Base-by-base conservation (phyloP, 2,888 invertebrate species). In the Belgica antarctica region DNA sequence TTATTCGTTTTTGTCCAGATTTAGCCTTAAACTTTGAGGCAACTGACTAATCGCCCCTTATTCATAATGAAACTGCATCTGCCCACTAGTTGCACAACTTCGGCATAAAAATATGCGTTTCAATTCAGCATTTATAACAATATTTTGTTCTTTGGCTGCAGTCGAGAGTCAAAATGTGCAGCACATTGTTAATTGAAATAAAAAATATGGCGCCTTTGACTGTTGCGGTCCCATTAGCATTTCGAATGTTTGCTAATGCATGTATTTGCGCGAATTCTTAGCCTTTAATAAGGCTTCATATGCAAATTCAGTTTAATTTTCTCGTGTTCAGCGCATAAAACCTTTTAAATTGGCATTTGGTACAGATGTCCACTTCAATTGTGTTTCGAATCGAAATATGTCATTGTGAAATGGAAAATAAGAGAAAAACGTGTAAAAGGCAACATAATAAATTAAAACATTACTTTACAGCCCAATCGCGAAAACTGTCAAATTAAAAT, bases 381-480 rank as follows among this genome's bases (percentile, higher is more conserved):
- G 52, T 22, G 8, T n/a, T 65, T n/a, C 19, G 65, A 12, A 19
- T n/a, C 34, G 34, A 31, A 31, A n/a, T 31, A 12, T 8, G 5
- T 31, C 34, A 31, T n/a, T n/a, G 34, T 46, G 15, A 46, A 46
- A 17, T 17, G 17, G n/a, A 46, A 46, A 46, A 46, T 4, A n/a
- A 15, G 3, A 46, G 17, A 25, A 25, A n/a, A 27, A 12, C n/a
- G 59, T 8, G 59, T 22, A 52, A 52, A 19, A 4, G 5, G 27
- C 25, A 52, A 52, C 17, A 52, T 52, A 52, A 52, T 52, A 59
- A 59, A 59, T 59, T 59, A 59, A 59, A 27, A 59, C 59, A 59
- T 59, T 59, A 59, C 19, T 22, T 59, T 19, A 22, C 59, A 22
- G n/a, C 27, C 2, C 7, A 59, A 59, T 27, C 12, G 59, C 59